Evolutionary conservation across 2,888 invertebrate species (phyloP).

Genomic region (Metacarcinus magister): DNA sequence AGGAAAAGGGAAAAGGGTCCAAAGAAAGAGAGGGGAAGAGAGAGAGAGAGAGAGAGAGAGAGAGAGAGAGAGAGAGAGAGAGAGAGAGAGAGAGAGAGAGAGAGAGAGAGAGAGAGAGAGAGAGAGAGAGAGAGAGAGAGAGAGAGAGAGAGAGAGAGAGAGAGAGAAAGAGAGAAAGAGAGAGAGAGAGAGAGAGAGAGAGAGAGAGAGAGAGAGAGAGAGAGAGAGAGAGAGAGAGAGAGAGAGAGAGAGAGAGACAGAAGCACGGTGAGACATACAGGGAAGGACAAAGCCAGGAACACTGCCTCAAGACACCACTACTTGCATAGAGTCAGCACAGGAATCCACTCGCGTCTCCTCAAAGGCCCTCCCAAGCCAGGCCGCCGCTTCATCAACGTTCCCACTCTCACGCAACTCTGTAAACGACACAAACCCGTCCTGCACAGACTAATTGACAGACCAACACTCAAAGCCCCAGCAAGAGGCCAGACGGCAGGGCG

Average conservation of each 20-base stretch:
- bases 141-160: conserved; percentile 27
- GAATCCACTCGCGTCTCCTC: neutral
- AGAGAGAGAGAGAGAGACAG: neutral
- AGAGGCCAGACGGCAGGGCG: neutral
- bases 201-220: conserved; percentile 41
- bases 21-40: neutral
- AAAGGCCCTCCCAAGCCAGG: neutral
- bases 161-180: conserved; percentile 36
- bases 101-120: neutral
- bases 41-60: conserved; percentile 56
- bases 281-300: too few species aligned
- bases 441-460: conserved; percentile 1
- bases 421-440: neutral
- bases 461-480: neutral
- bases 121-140: too few species aligned
- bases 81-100: conserved; percentile 50
- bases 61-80: conserved; percentile 65
- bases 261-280: neutral
- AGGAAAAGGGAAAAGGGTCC: neutral
- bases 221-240: conserved; percentile 26
- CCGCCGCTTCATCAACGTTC: neutral
- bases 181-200: conserved; percentile 60
- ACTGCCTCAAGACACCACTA: neutral
- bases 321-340: neutral
- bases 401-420: neutral